Evolutionary conservation across 2,113 vertebrate species (phyloP), one percentile per base, ranked within the genome.

Genomic region (Helogale parvula): DNA sequence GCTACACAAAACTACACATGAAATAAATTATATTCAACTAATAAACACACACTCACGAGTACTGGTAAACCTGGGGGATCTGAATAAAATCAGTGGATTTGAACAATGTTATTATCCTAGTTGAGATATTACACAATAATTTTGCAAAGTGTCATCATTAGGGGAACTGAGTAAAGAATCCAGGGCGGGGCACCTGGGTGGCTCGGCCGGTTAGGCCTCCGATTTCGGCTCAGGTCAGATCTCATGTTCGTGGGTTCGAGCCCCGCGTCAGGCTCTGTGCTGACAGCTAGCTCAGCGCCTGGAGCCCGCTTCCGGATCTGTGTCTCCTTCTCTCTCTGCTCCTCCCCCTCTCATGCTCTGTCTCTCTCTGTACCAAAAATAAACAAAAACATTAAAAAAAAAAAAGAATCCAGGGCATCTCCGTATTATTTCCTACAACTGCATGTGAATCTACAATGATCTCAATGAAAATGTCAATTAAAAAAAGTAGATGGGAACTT

Each of bases 21-120:
- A 65, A 63, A 69, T 52, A 45, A 90, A 63, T 8, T 80, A 19
- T 84, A 89, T 0, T 90, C 25, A 94, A 83, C 2, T 14, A 77
- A 69, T 47, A 47, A 8, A 47, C 45, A 88, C 27, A 85, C 35
- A 83, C n/a, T 38, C 3, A 79, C 33, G 5, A 54, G n/a, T 76
- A 86, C 60, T 52, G 69, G 16, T 52, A 88, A 93, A 93, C 47
- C 50, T 80, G n/a, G 12, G 66, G 77, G 85, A 60, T 60, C 27
- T 90, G 45, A 71, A 52, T 88, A 96, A 63, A 89, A 93, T 85
- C 50, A 86, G 35, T 54, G 65, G 60, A 57, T 35, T 81, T 63
- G 45, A 91, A 92, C 68, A 89, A 94, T 57, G 68, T 72, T 29
- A 94, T 74, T 96, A 83, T 72, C 84, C 29, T 87, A 60, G 63